Percentiles rank a stretch among this genome's conserved stretches.
Evolutionary conservation across 2,797 vertebrate genomes (phyloP).

Genomic region (Argya squamiceps): DNA sequence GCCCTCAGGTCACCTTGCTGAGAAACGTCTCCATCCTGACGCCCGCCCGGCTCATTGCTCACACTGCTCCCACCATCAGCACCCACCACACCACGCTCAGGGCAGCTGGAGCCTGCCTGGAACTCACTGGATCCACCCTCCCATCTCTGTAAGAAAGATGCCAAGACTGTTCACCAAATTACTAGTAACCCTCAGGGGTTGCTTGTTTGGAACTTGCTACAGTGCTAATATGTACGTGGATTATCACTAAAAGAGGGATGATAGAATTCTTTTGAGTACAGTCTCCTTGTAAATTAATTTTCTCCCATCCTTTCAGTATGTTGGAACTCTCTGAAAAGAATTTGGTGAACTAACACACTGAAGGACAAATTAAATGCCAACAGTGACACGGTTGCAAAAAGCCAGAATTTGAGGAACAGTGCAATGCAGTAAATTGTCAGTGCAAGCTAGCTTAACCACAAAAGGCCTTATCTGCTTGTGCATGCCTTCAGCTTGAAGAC

Average conservation of each 20-base stretch:
- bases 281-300: not conserved
- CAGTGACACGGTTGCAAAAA: not conserved
- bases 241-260: not conserved
- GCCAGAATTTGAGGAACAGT: not conserved
- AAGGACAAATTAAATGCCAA: not conserved
- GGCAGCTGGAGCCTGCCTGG: not conserved
- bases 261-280: not conserved
- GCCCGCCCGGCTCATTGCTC: fast-evolving
- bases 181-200: not conserved
- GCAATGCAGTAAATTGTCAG: not conserved
- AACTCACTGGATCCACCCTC: not conserved
- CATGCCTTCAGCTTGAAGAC: not conserved
- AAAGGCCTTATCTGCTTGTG: not conserved
- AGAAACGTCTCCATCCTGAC: not conserved
- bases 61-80: not conserved
- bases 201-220: not conserved
- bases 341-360: not conserved
- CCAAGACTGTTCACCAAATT: not conserved
- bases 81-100: fast-evolving
- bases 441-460: not conserved
- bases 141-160: not conserved
- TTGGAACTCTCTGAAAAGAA: not conserved
- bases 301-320: not conserved
- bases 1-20: not conserved
- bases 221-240: not conserved